Evolutionary conservation across 1,140 invertebrate genomes (phyloP).

Genomic region (Paramacrobiotus metropolitanus): DNA sequence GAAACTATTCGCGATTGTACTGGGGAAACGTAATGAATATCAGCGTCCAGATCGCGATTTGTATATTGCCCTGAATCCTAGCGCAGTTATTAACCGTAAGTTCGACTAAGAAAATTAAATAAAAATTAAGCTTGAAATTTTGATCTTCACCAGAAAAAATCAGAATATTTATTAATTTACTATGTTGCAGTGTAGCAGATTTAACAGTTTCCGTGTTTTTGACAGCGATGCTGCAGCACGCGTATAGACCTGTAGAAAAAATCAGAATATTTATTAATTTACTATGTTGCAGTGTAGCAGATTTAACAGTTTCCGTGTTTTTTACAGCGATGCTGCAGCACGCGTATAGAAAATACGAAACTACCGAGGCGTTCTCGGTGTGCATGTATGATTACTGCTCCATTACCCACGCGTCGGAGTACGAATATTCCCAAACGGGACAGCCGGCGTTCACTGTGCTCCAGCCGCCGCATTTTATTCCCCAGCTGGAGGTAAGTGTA

Average conservation of each 20-base stretch:
- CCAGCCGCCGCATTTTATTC: neutral
- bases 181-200: too few relatives aligned
- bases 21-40: neutral
- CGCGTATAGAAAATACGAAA: neutral
- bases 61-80: neutral
- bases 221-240: neutral
- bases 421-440: neutral
- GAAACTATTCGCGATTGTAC: neutral
- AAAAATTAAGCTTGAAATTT: too few relatives aligned
- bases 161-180: too few relatives aligned
- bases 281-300: too few relatives aligned
- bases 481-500: neutral
- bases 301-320: too few relatives aligned
- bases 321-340: neutral
- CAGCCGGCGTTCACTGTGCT: neutral
- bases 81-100: too few relatives aligned
- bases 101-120: too few relatives aligned
- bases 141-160: too few relatives aligned
- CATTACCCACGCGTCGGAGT: neutral
- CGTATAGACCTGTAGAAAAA: too few relatives aligned
- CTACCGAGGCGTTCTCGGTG: neutral
- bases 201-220: too few relatives aligned
- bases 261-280: too few relatives aligned
- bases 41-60: neutral
- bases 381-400: conserved; percentile 1